These are phyloP conservation scores for Hippopotamus amphibius DNA, from an alignment of 2,113 vertebrate genomes.

Conservation along the genomic window DNA sequence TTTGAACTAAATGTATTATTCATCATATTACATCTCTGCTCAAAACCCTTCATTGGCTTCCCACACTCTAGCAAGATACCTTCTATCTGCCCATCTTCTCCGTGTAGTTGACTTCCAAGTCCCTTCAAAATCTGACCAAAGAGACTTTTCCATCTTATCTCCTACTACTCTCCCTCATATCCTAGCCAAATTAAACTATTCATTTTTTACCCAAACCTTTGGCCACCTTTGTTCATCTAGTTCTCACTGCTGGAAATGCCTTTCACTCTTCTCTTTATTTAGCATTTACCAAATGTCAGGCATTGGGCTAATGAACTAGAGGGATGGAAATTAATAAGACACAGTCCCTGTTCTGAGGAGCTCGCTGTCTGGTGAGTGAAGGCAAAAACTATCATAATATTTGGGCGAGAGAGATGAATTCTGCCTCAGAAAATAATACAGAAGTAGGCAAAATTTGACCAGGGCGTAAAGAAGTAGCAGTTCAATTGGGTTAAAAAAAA, in stretches of 20 bases:
- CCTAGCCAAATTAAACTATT: conserved; percentile 27
- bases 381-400: neutral
- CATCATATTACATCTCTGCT: neutral
- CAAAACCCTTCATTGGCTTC: neutral
- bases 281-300: neutral
- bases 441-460: conserved; percentile 40
- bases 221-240: conserved; percentile 14
- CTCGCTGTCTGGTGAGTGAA: neutral
- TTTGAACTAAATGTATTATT: conserved; percentile 45
- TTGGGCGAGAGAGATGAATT: neutral
- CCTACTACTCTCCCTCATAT: neutral
- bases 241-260: neutral
- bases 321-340: neutral
- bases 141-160: neutral
- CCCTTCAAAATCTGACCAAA: conserved; percentile 31
- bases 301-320: neutral
- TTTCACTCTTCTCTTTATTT: conserved; percentile 10
- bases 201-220: neutral
- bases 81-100: neutral
- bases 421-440: conserved; percentile 8
- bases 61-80: neutral
- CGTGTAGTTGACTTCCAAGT: neutral
- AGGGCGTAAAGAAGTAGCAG: neutral
- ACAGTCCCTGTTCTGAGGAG: neutral
- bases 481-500: neutral